Evolutionary conservation across 2,797 vertebrate species (phyloP).

Genomic region (Sciurus vulgaris): DNA sequence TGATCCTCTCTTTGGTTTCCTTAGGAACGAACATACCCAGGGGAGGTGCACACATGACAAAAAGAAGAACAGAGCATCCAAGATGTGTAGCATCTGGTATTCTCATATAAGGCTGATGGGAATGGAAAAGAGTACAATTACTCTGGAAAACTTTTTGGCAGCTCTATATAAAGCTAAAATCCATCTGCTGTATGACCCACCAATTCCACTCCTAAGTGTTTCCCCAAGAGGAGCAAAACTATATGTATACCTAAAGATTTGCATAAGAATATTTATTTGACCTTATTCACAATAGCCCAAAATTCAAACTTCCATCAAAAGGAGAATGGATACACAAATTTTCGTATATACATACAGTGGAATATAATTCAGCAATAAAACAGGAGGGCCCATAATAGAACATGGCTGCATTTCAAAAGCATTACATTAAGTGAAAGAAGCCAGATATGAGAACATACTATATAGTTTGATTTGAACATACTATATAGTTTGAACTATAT

Average conservation of each 20-base stretch:
- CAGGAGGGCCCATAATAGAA: background rate
- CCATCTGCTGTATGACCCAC: background rate
- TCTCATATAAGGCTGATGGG: background rate
- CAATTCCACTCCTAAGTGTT: background rate
- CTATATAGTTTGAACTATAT: background rate
- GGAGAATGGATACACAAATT: background rate
- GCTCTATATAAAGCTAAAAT: constrained; percentile 50
- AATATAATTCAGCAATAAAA: constrained; percentile 4
- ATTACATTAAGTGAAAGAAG: constrained; percentile 9
- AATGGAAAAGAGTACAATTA: constrained; percentile 3
- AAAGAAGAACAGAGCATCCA: constrained; percentile 23
- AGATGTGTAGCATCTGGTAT: background rate
- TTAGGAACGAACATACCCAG: constrained; percentile 16
- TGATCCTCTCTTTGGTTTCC: constrained; percentile 55
- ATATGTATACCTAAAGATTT: constrained; percentile 14
- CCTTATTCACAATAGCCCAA: constrained; percentile 4
- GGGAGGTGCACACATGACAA: background rate
- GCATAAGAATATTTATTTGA: constrained; percentile 49
- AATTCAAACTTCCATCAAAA: background rate
- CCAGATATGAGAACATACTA: background rate
- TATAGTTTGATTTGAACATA: background rate
- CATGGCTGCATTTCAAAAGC: background rate
- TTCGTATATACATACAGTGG: background rate
- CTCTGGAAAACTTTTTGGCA: constrained; percentile 9
- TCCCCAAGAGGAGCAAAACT: constrained; percentile 34